A percentile compares a stretch with the other conserved stretches of the same genome.
Conservation (phyloP, 2,888 invertebrate genomes). For the Scrobipalpa costella region DNA sequence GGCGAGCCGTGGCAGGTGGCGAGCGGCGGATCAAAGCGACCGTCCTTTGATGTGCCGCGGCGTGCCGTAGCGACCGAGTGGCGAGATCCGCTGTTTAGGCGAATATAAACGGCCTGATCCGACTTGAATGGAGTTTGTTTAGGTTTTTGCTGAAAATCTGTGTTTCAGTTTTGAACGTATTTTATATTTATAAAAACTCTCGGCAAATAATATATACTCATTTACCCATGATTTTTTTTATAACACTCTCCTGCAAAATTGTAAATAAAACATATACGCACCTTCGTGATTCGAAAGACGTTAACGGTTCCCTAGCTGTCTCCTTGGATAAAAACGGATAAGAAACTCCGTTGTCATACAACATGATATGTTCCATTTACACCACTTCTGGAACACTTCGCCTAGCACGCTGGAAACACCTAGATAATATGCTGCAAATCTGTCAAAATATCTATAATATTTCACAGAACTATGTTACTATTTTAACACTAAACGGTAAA, state of each 20-base stretch:
- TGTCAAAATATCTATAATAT: neutral
- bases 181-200: no score
- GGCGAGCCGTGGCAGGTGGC: constrained; percentile 46
- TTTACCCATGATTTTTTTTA: no score
- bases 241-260: no score
- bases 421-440: no score
- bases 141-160: neutral
- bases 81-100: neutral
- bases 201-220: no score
- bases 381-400: neutral
- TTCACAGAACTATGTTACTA: neutral
- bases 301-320: neutral
- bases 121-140: neutral
- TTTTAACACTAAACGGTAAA: no score
- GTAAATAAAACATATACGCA: no score
- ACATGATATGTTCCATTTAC: constrained; percentile 2
- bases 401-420: neutral
- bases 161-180: no score
- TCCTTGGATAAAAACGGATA: constrained; percentile 1
- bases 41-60: constrained; percentile 61
- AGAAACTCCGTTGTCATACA: neutral
- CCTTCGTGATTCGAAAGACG: no score
- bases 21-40: constrained; percentile 58
- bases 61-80: constrained; percentile 26
- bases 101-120: constrained; percentile 11